Conservation (phyloP, 2,888 invertebrate genomes). For the Cerastoderma edule region DNA sequence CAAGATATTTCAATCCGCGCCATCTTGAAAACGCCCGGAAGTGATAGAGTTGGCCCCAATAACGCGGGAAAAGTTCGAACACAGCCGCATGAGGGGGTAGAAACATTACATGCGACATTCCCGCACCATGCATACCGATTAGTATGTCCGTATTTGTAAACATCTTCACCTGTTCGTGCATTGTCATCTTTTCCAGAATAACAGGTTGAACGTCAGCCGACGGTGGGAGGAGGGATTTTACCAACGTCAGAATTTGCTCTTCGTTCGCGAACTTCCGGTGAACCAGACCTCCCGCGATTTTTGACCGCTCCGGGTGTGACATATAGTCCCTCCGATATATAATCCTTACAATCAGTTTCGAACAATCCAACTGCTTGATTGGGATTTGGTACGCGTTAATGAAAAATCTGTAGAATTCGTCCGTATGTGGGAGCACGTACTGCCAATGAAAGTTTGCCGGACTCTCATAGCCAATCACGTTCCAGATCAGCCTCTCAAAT, state of each 20-base stretch:
- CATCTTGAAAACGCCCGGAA: constrained; percentile 56
- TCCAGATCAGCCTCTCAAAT: constrained; percentile 51
- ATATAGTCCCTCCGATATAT: constrained; percentile 53
- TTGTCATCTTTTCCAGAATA: constrained; percentile 44
- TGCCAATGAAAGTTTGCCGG: constrained; percentile 54
- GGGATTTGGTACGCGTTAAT: constrained; percentile 31
- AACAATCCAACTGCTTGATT: constrained; percentile 39
- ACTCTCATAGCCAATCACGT: constrained; percentile 59
- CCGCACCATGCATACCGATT: constrained; percentile 62
- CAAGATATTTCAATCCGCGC: constrained; percentile 51
- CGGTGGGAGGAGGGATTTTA: constrained; percentile 27
- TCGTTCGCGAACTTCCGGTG: constrained; percentile 57
- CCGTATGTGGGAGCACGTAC: constrained; percentile 29
- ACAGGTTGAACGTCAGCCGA: constrained; percentile 23
- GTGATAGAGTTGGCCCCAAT: constrained; percentile 54
- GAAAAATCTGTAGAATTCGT: constrained; percentile 52
- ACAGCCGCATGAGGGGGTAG: constrained; percentile 52
- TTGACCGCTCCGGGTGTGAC: constrained; percentile 48
- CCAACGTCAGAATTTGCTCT: constrained; percentile 33
- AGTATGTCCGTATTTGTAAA: constrained; percentile 53
- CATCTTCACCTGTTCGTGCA: constrained; percentile 49
- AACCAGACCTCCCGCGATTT: constrained; percentile 35
- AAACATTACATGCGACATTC: constrained; percentile 53
- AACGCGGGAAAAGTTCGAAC: constrained; percentile 55
- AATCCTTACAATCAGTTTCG: constrained; percentile 33